These are phyloP conservation scores for Drosophila subquinaria DNA, from an alignment of 2,888 invertebrate species.

Conservation along the genomic window DNA sequence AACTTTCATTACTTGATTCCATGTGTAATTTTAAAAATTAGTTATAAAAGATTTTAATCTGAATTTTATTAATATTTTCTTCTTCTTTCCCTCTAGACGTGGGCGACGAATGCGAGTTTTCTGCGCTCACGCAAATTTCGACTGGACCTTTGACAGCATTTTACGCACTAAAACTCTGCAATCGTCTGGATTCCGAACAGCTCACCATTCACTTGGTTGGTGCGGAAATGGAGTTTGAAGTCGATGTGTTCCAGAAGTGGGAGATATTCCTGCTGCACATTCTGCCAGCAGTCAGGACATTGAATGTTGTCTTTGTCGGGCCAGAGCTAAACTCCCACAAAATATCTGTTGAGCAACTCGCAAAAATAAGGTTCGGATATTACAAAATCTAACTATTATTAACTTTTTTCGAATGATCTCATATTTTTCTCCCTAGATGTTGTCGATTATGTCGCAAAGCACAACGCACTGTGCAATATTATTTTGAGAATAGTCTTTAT, in stretches of 20 bases:
- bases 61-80: no score
- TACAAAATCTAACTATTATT: neutral
- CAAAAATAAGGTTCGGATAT: slow-evolving; percentile 86
- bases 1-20: no score
- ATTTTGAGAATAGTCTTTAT: slow-evolving; percentile 86
- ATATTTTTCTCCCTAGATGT: slow-evolving; percentile 83
- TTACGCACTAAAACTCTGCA: slow-evolving; percentile 86
- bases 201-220: slow-evolving; percentile 85
- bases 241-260: slow-evolving; percentile 89
- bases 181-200: slow-evolving; percentile 65
- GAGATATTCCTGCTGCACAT: slow-evolving; percentile 90
- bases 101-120: slow-evolving; percentile 88
- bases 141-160: slow-evolving; percentile 89
- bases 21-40: no score
- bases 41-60: no score
- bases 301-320: slow-evolving; percentile 89
- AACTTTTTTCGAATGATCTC: neutral
- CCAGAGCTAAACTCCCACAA: slow-evolving; percentile 88
- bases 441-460: slow-evolving; percentile 86
- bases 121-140: slow-evolving; percentile 88
- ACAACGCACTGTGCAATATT: slow-evolving; percentile 87
- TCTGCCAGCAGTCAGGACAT: slow-evolving; percentile 86
- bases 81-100: slow-evolving; percentile 57
- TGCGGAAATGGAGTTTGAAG: slow-evolving; percentile 91
- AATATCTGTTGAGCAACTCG: slow-evolving; percentile 87